A percentile compares a stretch with the other conserved stretches of the same genome.
phyloP scores from a whole-genome alignment of 2,113 vertebrate species.

The Acanthisitta chloris region DNA sequence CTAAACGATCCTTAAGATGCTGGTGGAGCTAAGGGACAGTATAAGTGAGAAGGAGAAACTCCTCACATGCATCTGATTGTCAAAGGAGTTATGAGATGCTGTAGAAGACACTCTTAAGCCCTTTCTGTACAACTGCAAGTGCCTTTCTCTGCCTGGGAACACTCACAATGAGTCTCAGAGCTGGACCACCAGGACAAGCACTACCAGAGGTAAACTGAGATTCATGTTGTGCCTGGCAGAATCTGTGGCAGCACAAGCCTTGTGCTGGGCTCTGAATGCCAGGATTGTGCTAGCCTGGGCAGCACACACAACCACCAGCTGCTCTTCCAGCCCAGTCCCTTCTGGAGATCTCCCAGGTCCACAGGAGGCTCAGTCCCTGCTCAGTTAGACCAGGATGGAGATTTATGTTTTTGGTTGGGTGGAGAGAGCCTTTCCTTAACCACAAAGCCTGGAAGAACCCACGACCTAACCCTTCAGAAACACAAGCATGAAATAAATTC shows the following conservation, averaged over 20 bases:
- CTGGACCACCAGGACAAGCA: neutral
- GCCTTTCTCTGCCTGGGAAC: neutral
- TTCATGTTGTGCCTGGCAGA: neutral
- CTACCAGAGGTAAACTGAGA: neutral
- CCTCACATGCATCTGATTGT: accelerated
- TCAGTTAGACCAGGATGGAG: neutral
- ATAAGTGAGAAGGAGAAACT: neutral
- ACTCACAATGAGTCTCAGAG: neutral
- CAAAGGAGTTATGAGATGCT: neutral
- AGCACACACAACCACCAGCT: neutral
- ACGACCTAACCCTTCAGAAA: neutral
- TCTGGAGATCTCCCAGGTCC: neutral
- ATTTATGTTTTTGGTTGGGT: neutral
- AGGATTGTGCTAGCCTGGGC: neutral
- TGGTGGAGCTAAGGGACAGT: neutral
- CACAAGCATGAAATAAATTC: neutral
- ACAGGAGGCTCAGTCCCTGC: neutral
- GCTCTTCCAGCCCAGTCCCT: neutral
- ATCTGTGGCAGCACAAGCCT: accelerated
- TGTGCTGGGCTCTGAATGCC: neutral
- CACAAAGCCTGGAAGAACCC: neutral
- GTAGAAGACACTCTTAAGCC: neutral
- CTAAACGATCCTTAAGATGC: neutral
- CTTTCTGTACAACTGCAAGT: neutral
- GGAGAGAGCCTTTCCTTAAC: neutral